These are phyloP conservation scores for Enteromius fasciolatus DNA, from an alignment of 2,797 vertebrate species.

Conservation along the genomic window DNA sequence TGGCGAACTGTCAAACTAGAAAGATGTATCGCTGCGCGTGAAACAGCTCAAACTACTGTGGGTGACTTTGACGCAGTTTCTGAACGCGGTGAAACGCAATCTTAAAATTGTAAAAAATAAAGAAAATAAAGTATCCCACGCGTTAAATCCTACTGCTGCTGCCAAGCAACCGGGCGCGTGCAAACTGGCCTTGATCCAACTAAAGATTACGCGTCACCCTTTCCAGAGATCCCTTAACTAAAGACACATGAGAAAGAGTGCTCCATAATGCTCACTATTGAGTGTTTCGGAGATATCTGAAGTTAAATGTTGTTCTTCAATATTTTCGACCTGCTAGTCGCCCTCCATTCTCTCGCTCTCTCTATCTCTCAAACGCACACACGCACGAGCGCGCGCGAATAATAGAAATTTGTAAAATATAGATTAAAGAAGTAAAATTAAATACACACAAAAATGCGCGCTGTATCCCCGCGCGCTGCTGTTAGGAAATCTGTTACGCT, in stretches of 20 bases:
- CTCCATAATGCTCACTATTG: neutral
- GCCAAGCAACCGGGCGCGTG: slow-evolving; percentile 4
- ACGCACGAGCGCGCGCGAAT: neutral
- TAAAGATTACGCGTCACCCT: slow-evolving; percentile 37
- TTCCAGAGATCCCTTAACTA: neutral
- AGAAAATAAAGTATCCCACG: slow-evolving; percentile 13
- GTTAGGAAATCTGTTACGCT: neutral
- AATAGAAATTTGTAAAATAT: neutral
- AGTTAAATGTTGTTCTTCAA: slow-evolving; percentile 39
- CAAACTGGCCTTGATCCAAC: slow-evolving; percentile 38
- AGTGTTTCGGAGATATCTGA: slow-evolving; percentile 16
- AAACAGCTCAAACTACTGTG: slow-evolving; percentile 10
- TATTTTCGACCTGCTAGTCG: slow-evolving; percentile 50
- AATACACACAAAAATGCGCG: neutral
- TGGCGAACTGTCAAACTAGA: slow-evolving; percentile 10
- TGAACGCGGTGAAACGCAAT: neutral
- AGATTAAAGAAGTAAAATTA: neutral
- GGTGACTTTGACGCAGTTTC: slow-evolving; percentile 44
- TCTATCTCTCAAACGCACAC: neutral
- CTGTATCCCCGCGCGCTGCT: neutral
- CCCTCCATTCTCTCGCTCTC: no score
- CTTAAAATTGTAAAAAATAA: neutral
- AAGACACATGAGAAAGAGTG: neutral
- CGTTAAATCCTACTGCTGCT: slow-evolving; percentile 1
- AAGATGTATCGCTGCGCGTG: neutral